phyloP scores from a whole-genome alignment of 2,797 vertebrate species.

The Salmo trutta region DNA sequence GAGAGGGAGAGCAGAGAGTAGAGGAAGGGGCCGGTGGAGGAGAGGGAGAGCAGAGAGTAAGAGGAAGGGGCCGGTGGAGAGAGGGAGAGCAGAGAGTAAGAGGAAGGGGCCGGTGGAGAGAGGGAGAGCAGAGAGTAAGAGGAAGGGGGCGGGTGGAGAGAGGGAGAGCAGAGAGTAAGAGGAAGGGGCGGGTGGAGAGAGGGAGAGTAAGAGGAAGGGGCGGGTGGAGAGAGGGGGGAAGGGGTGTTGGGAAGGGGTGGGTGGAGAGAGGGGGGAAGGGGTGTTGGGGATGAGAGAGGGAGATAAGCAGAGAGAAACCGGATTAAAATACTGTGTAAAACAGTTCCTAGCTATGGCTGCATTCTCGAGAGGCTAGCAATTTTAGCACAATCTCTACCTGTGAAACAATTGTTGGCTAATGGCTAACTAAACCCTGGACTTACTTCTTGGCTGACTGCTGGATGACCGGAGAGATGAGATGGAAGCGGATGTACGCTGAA shows the following conservation, averaged over 20 bases:
- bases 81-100: no score
- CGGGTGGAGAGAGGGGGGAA: background rate
- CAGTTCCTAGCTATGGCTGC: background rate
- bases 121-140: background rate
- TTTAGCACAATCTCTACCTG: background rate
- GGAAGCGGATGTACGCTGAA: slow-evolving; percentile 90
- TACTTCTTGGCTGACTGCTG: slow-evolving; percentile 94
- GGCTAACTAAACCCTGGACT: slow-evolving; percentile 57
- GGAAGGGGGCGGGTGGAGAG: no score
- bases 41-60: no score
- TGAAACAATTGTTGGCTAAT: background rate
- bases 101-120: no score
- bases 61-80: no score
- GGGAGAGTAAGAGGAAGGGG: background rate
- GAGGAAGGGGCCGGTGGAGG: no score
- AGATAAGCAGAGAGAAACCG: slow-evolving; percentile 2
- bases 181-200: background rate
- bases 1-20: no score
- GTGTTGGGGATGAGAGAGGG: background rate
- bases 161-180: no score
- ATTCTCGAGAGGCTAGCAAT: background rate
- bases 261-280: slow-evolving; percentile 4
- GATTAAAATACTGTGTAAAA: background rate
- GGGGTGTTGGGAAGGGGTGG: background rate
- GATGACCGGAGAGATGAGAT: slow-evolving; percentile 92